Percentiles rank a stretch among this genome's conserved stretches.
Evolutionary conservation across 2,113 vertebrate genomes (phyloP).

Genomic region (Centrocercus urophasianus): DNA sequence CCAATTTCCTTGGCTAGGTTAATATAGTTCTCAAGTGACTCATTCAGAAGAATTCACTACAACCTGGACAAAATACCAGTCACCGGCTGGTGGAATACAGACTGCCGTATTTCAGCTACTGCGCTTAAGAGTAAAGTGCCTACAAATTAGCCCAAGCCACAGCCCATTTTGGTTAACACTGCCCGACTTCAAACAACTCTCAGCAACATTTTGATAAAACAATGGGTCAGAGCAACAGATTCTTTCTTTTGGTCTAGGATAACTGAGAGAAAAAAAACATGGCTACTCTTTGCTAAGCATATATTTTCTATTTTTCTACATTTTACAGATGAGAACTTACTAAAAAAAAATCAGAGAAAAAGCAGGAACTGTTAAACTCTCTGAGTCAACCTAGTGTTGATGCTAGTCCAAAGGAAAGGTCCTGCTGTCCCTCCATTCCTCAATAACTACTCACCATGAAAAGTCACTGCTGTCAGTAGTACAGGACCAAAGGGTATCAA

Average conservation of each 20-base stretch:
- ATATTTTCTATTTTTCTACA: neutral
- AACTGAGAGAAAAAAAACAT: neutral
- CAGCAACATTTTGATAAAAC: neutral
- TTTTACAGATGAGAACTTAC: neutral
- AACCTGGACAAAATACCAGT: neutral
- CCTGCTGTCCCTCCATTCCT: rapidly evolving
- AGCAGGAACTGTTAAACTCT: neutral
- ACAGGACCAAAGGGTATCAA: neutral
- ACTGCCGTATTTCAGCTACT: neutral
- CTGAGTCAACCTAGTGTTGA: neutral
- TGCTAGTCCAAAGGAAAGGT: neutral
- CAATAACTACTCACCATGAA: neutral
- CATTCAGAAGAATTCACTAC: neutral
- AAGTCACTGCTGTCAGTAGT: neutral
- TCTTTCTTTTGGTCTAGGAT: neutral
- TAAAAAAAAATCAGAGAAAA: neutral
- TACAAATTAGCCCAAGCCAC: neutral
- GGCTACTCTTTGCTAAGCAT: neutral
- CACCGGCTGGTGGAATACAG: rapidly evolving
- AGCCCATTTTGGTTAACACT: neutral
- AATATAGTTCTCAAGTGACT: neutral
- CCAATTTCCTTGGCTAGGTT: neutral
- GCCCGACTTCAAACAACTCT: neutral
- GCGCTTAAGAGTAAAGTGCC: neutral
- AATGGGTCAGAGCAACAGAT: neutral